Evolutionary conservation across 2,797 vertebrate species (phyloP), one percentile per base, ranked within the genome.

Genomic region (Gobio occitaniae): DNA sequence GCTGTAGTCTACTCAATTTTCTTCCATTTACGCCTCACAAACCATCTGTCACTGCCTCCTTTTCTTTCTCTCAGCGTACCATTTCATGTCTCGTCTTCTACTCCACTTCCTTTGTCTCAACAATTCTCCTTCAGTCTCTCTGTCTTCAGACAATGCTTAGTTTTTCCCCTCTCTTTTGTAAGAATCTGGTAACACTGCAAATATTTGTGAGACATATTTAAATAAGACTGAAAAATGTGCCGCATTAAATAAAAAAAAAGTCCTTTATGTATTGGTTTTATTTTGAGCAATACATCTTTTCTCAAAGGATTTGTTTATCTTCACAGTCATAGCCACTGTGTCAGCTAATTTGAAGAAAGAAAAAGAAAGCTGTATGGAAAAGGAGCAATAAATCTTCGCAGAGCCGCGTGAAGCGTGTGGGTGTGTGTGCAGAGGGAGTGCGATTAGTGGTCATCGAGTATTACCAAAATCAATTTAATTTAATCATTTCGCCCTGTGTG

Each of bases 401-500:
- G 41, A 75, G 82, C 41, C 17, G 47, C 9, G 16, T 63, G 44
- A 25, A 36, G 50, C 1, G 29, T 21, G 17, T 65, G 65, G 48
- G 83, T 77, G 61, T 72, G 69, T 50, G 66, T 52, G 63, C 21
- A 76, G 41, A 59, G 38, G 9, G 70, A 44, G 74, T 78, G 71
- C 44, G 78, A 50, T 69, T 32, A 52, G 71, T 25, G 65, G 80
- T 86, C 76, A 86, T 83, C 41, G 71, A 54, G 83, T 75, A 87
- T 88, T 86, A 81, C 84, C 83, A 80, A 87, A 87, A 89, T 89
- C 88, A 88, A 86, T 88, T 78, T 86, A 87, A 81, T 80, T 82
- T 86, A 88, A 88, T 85, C 50, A 86, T 71, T 66, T 84, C 36
- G 17, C 78, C 70, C 71, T 77, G 29, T 85, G 65, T 78, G 81